These are phyloP conservation scores for Embidobia sp. DNA, from an alignment of 2,888 invertebrate species.

Conservation along the genomic window DNA sequence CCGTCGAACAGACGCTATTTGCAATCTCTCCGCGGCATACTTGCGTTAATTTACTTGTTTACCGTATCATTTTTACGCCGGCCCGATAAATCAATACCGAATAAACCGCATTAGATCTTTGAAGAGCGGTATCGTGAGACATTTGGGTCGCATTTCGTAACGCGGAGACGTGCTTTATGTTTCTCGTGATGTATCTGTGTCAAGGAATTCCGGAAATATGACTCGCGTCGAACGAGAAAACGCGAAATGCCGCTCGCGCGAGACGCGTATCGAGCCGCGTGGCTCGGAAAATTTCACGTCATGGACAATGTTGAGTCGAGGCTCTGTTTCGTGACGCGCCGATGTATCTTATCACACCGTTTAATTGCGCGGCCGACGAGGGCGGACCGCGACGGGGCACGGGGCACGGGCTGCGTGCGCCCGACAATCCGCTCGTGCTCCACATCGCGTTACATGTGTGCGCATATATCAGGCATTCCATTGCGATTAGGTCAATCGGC, in stretches of 20 bases:
- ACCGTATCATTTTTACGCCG: constrained; percentile 53
- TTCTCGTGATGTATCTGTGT: constrained; percentile 60
- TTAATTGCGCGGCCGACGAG: constrained; percentile 58
- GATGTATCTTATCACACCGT: constrained; percentile 63
- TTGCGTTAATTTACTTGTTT: constrained; percentile 58
- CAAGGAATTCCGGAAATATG: constrained; percentile 65
- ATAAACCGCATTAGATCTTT: constrained; percentile 57
- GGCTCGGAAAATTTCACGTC: constrained; percentile 61
- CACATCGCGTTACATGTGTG: constrained; percentile 46
- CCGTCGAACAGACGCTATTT: constrained; percentile 40
- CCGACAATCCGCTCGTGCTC: constrained; percentile 54
- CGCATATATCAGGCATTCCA: constrained; percentile 49
- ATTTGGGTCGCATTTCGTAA: constrained; percentile 69
- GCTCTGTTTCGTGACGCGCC: constrained; percentile 60
- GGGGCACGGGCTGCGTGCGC: constrained; percentile 43
- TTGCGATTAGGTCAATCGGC: constrained; percentile 59
- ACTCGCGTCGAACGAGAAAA: constrained; percentile 60
- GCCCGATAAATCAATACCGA: constrained; percentile 58
- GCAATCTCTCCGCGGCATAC: constrained; percentile 31
- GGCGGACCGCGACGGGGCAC: constrained; percentile 17
- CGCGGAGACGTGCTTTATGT: constrained; percentile 61
- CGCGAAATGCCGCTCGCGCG: constrained; percentile 55
- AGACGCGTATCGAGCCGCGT: constrained; percentile 50
- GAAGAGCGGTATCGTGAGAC: constrained; percentile 52
- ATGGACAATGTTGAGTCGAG: constrained; percentile 59